Evolutionary conservation across 1,140 invertebrate species (phyloP).

Genomic region (Macrobrachium rosenbergii): DNA sequence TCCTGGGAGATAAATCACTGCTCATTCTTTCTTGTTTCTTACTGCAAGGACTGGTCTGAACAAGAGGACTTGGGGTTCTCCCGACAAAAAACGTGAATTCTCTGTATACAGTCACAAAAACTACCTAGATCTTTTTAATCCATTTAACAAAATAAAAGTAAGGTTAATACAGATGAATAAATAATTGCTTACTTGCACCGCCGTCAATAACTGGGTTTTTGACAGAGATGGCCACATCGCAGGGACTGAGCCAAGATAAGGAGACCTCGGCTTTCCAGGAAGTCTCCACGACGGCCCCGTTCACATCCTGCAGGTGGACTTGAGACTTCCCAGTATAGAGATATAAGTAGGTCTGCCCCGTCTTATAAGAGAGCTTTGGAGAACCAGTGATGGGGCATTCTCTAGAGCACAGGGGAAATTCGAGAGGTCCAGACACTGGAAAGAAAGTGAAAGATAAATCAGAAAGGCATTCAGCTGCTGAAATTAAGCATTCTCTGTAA

Average conservation of each 20-base stretch:
- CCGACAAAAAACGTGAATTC: too few relatives aligned
- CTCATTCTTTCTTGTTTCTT: too few relatives aligned
- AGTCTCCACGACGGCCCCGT: constrained; percentile 11
- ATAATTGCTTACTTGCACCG: constrained; percentile 2
- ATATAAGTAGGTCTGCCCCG: constrained; percentile 35
- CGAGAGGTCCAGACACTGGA: not conserved
- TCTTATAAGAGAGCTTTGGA: constrained; percentile 34
- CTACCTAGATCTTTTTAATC: too few relatives aligned
- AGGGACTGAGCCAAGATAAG: constrained; percentile 22
- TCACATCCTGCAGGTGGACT: constrained; percentile 45
- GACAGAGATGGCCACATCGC: constrained; percentile 37
- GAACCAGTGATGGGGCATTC: constrained; percentile 43
- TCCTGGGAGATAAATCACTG: too few relatives aligned
- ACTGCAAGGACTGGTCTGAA: too few relatives aligned
- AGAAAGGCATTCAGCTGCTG: too few relatives aligned
- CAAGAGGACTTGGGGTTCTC: too few relatives aligned
- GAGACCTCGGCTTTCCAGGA: not conserved
- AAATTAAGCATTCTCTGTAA: too few relatives aligned
- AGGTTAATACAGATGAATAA: too few relatives aligned
- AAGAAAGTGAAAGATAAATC: not conserved
- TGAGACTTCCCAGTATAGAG: constrained; percentile 37
- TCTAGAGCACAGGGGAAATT: constrained; percentile 18
- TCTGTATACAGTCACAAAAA: too few relatives aligned
- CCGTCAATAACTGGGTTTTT: constrained; percentile 25
- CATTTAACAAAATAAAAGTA: too few relatives aligned